These are phyloP conservation scores for Heteromyza rotundicornis DNA, from an alignment of 2,888 invertebrate species.

Conservation along the genomic window DNA sequence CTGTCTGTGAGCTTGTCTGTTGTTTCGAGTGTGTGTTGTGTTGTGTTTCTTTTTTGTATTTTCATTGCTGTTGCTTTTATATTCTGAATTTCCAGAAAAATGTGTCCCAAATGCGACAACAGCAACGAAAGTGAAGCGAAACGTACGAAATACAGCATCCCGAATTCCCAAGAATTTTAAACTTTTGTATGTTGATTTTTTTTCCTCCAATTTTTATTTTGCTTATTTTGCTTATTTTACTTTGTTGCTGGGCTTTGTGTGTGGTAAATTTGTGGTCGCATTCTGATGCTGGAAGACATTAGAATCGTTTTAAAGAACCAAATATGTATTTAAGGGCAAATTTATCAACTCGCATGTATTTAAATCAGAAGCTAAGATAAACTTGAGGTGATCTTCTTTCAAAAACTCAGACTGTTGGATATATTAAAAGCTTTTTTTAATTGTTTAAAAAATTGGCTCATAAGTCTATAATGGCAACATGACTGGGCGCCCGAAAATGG, in stretches of 20 bases:
- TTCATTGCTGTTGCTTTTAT: not conserved
- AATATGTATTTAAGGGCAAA: no score
- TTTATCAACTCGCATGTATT: no score
- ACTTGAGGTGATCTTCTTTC: no score
- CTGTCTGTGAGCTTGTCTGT: no score
- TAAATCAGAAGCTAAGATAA: no score
- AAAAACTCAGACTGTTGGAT: no score
- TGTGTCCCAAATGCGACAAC: not conserved
- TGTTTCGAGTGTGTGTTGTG: not conserved
- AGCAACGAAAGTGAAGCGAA: not conserved
- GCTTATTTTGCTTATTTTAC: not conserved
- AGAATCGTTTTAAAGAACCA: not conserved
- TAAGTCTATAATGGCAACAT: no score
- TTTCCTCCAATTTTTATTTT: not conserved
- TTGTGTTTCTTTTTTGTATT: not conserved
- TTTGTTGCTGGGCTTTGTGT: not conserved
- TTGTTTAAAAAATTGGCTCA: no score
- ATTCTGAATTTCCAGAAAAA: not conserved
- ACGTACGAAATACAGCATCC: not conserved
- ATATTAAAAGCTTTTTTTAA: no score
- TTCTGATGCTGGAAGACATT: not conserved
- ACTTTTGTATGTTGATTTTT: not conserved
- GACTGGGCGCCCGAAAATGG: no score
- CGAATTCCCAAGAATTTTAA: slow-evolving; percentile 3
- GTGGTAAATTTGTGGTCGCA: not conserved